Percentiles rank a stretch among this genome's conserved stretches.
phyloP scores from a whole-genome alignment of 1,140 invertebrate genomes.

The Caerostris darwini region DNA sequence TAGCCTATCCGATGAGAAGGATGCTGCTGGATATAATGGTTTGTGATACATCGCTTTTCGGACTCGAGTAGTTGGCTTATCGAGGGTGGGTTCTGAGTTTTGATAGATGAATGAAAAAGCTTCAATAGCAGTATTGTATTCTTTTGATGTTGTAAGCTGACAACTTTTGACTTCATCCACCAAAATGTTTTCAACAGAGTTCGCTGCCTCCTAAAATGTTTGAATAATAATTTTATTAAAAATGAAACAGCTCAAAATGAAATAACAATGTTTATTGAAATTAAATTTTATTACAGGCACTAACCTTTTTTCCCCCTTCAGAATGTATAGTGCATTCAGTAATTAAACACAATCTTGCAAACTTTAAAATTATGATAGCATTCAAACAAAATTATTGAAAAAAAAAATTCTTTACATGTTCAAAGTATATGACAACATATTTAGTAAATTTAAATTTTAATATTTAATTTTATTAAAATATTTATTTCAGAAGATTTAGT shows the following conservation, averaged over 20 bases:
- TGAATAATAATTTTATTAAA: neutral
- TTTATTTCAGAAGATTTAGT: no score
- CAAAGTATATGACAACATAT: no score
- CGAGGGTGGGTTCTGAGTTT: neutral
- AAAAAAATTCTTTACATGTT: no score
- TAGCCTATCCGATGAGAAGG: neutral
- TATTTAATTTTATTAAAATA: no score
- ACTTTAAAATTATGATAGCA: no score
- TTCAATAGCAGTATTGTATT: neutral
- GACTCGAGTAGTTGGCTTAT: neutral
- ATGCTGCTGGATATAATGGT: neutral
- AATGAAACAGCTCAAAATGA: neutral
- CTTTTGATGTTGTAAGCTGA: neutral
- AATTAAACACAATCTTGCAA: no score
- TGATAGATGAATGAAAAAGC: neutral
- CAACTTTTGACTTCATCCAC: neutral
- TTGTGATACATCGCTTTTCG: neutral
- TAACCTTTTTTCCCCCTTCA: no score
- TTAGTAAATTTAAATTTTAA: no score
- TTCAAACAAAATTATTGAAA: no score
- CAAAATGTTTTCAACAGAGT: neutral
- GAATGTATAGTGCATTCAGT: no score
- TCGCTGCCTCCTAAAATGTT: neutral
- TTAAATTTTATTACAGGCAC: no score
- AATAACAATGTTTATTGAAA: no score